Evolutionary conservation across 2,113 vertebrate genomes (phyloP).

Genomic region (Lathamus discolor): DNA sequence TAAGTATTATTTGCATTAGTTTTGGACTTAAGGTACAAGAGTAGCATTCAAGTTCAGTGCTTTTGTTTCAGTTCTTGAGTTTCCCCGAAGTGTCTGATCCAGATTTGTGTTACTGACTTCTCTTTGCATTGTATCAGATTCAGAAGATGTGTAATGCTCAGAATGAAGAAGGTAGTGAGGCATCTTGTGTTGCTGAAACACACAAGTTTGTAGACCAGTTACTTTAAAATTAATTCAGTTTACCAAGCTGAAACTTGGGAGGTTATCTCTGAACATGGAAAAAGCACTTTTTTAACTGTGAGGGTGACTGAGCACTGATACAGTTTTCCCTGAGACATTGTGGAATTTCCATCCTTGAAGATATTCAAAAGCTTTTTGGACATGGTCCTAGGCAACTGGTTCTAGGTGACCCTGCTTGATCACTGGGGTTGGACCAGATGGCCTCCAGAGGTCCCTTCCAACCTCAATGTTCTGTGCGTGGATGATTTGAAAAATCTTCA

Average conservation of each 20-base stretch:
- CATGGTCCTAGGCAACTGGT: neutral
- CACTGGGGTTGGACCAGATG: neutral
- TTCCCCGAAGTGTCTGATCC: neutral
- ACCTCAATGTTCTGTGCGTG: neutral
- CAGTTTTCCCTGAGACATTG: neutral
- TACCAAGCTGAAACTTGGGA: neutral
- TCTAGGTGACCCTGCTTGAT: neutral
- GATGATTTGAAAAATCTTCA: neutral
- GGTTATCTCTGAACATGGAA: neutral
- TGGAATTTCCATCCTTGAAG: neutral
- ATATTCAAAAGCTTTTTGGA: neutral
- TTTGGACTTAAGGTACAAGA: neutral
- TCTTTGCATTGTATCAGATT: neutral
- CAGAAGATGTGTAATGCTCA: neutral
- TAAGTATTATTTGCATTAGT: neutral
- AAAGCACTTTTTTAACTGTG: neutral
- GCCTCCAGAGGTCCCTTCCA: neutral
- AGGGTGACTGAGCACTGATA: neutral
- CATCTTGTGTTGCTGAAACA: neutral
- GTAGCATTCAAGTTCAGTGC: neutral
- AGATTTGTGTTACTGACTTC: neutral
- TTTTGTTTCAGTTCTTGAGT: neutral
- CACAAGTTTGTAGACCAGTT: neutral
- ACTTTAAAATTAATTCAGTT: neutral
- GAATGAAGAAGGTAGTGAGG: neutral